phyloP scores from a whole-genome alignment of 2,113 vertebrate genomes.

The Garra rufa region DNA sequence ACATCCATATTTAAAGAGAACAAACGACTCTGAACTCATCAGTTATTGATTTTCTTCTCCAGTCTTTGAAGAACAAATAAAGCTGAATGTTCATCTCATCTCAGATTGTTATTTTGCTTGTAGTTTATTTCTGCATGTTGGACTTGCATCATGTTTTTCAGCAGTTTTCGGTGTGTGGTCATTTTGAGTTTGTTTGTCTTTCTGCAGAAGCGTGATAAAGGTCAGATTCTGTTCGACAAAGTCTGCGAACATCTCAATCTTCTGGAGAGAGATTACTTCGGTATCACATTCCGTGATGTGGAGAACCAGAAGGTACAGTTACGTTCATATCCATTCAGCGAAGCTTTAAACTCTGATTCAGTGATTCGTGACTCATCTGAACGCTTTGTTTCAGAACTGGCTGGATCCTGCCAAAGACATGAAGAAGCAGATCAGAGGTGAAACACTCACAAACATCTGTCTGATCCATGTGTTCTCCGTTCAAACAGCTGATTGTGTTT shows the following conservation, averaged over 20 bases:
- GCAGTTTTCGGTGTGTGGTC: no score
- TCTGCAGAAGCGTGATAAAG: slow-evolving; percentile 84
- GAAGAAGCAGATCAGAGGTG: slow-evolving; percentile 98
- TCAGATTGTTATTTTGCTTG: no score
- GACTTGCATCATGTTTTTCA: no score
- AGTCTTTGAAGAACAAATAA: neutral
- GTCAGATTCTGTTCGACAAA: slow-evolving; percentile 86
- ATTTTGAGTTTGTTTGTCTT: slow-evolving; percentile 29
- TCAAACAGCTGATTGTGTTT: neutral
- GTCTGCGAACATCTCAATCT: slow-evolving; percentile 90
- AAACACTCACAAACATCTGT: slow-evolving; percentile 55
- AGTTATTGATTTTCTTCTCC: neutral
- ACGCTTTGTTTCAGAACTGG: slow-evolving; percentile 85
- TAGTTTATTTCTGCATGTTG: no score
- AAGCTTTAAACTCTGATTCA: neutral
- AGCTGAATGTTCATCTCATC: no score
- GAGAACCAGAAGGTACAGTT: slow-evolving; percentile 86
- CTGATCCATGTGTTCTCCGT: neutral
- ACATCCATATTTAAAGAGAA: neutral
- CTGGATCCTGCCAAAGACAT: slow-evolving; percentile 95
- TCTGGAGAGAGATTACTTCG: slow-evolving; percentile 89
- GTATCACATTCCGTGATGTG: slow-evolving; percentile 83
- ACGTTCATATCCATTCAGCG: neutral
- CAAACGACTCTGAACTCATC: neutral
- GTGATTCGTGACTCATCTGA: neutral